Evolutionary conservation across 2,113 vertebrate genomes (phyloP).

Genomic region (Hemibagrus wyckioides): DNA sequence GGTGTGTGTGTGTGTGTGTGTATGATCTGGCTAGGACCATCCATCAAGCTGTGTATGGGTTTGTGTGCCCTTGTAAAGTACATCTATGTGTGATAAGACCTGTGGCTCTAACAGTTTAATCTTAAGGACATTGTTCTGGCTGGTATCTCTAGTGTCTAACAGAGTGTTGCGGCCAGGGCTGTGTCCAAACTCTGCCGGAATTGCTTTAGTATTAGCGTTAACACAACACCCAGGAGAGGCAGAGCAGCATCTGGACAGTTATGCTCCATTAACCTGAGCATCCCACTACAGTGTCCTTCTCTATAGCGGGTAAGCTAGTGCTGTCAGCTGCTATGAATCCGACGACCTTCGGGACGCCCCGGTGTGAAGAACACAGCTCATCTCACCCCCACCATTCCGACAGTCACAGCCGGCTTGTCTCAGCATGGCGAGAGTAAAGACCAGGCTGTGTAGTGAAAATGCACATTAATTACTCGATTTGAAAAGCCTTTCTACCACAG

Average conservation of each 20-base stretch:
- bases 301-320: slow-evolving; percentile 64
- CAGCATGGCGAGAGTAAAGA: slow-evolving; percentile 47
- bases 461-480: neutral
- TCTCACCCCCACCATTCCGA: neutral
- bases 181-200: slow-evolving; percentile 62
- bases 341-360: slow-evolving; percentile 61
- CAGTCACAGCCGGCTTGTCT: slow-evolving; percentile 38
- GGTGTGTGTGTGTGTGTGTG: neutral
- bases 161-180: slow-evolving; percentile 52
- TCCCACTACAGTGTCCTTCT: slow-evolving; percentile 53
- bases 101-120: neutral
- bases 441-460: slow-evolving; percentile 52
- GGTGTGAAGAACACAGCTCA: slow-evolving; percentile 57
- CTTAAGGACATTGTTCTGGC: slow-evolving; percentile 7
- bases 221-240: slow-evolving; percentile 58
- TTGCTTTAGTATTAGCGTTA: slow-evolving; percentile 52
- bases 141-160: neutral
- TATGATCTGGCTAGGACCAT: neutral
- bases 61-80: slow-evolving; percentile 39
- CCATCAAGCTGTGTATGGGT: slow-evolving; percentile 1
- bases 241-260: slow-evolving; percentile 70
- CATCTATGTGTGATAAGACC: slow-evolving; percentile 1
- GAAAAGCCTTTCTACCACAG: neutral
- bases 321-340: slow-evolving; percentile 67
- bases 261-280: slow-evolving; percentile 70